Evolutionary conservation across 2,797 vertebrate species (phyloP).

Genomic region (Craterocephalus amniculus): DNA sequence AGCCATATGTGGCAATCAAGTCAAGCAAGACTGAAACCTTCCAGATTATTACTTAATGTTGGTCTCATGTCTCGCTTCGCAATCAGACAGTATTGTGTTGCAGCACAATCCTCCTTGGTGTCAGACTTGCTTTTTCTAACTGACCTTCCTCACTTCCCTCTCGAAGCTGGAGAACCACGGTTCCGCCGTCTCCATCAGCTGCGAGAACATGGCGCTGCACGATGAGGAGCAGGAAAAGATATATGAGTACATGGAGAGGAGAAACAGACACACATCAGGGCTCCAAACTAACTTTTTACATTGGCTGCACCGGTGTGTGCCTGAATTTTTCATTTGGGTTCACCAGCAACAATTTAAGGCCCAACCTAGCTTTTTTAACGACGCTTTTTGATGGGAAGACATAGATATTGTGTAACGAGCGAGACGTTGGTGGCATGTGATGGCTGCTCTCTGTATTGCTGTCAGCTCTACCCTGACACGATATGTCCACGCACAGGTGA

Average conservation of each 20-base stretch:
- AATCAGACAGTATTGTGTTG: neutral
- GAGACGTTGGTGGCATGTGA: no score
- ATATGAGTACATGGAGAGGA: neutral
- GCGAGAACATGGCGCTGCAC: constrained; percentile 92
- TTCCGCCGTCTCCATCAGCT: constrained; percentile 96
- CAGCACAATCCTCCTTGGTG: neutral
- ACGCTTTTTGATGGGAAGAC: no score
- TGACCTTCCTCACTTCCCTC: constrained; percentile 94
- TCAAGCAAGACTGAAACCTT: constrained; percentile 9
- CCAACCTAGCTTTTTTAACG: no score
- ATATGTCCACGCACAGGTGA: no score
- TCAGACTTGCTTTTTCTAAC: constrained; percentile 31
- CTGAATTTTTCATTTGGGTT: no score
- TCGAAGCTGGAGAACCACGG: constrained; percentile 99
- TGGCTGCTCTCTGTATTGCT: no score
- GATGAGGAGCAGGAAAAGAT: constrained; percentile 23
- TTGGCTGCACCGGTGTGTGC: no score
- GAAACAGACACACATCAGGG: neutral
- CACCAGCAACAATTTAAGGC: no score
- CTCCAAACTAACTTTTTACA: no score
- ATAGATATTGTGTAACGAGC: no score
- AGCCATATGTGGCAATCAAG: neutral
- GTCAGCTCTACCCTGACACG: no score
- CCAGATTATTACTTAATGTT: neutral
- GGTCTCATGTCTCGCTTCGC: neutral